These are phyloP conservation scores for Agrypnus murinus DNA, from an alignment of 2,888 invertebrate species.

Conservation along the genomic window DNA sequence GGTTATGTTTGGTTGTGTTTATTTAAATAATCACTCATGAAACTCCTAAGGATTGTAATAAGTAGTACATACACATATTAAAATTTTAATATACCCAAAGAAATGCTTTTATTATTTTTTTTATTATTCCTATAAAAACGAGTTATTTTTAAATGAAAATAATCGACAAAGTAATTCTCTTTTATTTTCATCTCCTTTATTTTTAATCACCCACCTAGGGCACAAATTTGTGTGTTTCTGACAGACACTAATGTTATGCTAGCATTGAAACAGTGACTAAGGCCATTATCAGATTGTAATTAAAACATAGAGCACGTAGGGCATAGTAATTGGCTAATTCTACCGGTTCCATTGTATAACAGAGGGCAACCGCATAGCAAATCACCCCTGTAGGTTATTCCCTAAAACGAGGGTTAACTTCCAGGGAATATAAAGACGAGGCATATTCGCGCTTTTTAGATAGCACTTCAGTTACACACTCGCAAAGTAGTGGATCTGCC, in stretches of 20 bases:
- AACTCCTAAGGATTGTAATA: too few relatives aligned
- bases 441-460: slow-evolving; percentile 39
- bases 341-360: slow-evolving; percentile 70
- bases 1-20: too few relatives aligned
- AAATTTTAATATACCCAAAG: too few relatives aligned
- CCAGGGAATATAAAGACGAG: slow-evolving; percentile 43
- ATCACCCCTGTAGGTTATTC: slow-evolving; percentile 64
- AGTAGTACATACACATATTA: too few relatives aligned
- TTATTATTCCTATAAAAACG: too few relatives aligned
- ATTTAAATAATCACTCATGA: too few relatives aligned
- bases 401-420: slow-evolving; percentile 50
- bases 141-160: too few relatives aligned
- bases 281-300: slow-evolving; percentile 70
- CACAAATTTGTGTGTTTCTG: slow-evolving; percentile 30
- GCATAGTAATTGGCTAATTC: slow-evolving; percentile 71
- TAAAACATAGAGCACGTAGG: slow-evolving; percentile 70
- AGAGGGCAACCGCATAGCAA: slow-evolving; percentile 71
- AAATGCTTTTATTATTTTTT: too few relatives aligned
- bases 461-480: slow-evolving; percentile 11
- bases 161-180: too few relatives aligned
- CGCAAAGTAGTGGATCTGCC: slow-evolving; percentile 36
- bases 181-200: too few relatives aligned
- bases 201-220: too few relatives aligned
- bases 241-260: slow-evolving; percentile 29
- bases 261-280: slow-evolving; percentile 57